These are phyloP conservation scores for Brienomyrus brachyistius DNA, from an alignment of 2,113 vertebrate species.

Conservation along the genomic window DNA sequence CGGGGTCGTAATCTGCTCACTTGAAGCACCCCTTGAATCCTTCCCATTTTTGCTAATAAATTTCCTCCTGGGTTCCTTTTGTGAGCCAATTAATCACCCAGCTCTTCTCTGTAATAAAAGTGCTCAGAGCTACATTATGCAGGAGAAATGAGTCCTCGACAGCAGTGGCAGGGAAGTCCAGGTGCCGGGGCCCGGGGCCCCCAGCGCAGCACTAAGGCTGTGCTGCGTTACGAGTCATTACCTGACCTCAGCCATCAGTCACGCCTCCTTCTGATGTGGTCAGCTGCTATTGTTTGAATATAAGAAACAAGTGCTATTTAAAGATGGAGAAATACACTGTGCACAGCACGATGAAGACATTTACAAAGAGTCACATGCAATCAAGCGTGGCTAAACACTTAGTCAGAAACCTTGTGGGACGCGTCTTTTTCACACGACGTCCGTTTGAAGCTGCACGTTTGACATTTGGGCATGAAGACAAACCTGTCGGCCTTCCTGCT, in stretches of 20 bases:
- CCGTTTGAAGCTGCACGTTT: slow-evolving; percentile 43
- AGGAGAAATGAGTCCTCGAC: slow-evolving; percentile 24
- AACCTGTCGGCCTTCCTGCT: slow-evolving; percentile 41
- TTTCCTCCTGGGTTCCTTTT: slow-evolving; percentile 38
- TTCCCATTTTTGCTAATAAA: slow-evolving; percentile 39
- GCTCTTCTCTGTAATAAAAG: slow-evolving; percentile 34
- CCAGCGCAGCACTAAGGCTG: background rate
- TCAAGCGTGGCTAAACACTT: background rate
- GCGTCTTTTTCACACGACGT: background rate
- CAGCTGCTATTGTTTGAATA: background rate
- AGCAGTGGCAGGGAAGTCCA: slow-evolving; percentile 10
- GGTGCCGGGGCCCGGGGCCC: too few relatives aligned
- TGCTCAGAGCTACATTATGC: slow-evolving; percentile 24
- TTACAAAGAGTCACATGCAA: background rate
- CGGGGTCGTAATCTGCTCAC: slow-evolving; percentile 36
- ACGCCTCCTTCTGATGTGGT: background rate
- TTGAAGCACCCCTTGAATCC: slow-evolving; percentile 41
- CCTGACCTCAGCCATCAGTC: background rate
- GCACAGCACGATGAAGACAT: background rate
- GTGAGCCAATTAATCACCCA: slow-evolving; percentile 46
- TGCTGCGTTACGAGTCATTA: background rate
- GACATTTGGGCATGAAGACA: slow-evolving; percentile 53
- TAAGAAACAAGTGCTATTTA: background rate
- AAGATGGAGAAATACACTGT: background rate
- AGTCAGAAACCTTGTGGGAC: background rate